Evolutionary conservation across 2,888 invertebrate species (phyloP).

Genomic region (Fragum whitleyi): DNA sequence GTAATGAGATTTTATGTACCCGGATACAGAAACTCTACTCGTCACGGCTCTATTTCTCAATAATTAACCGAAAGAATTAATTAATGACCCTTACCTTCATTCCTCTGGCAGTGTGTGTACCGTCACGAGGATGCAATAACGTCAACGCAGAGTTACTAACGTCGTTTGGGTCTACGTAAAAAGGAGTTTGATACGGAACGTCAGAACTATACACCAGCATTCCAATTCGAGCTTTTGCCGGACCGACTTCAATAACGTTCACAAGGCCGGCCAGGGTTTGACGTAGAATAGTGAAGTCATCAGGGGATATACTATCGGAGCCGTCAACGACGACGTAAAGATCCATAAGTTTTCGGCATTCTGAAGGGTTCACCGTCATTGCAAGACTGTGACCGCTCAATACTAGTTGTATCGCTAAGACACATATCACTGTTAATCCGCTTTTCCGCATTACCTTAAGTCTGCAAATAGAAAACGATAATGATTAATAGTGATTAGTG

Average conservation of each 20-base stretch:
- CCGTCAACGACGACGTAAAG: constrained; percentile 77
- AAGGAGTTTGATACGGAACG: constrained; percentile 44
- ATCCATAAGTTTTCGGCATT: constrained; percentile 73
- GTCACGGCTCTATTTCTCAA: no score
- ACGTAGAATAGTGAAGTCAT: constrained; percentile 67
- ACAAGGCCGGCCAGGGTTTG: constrained; percentile 66
- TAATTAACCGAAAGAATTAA: no score
- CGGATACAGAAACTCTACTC: no score
- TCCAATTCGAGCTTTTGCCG: constrained; percentile 63
- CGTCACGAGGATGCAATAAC: constrained; percentile 62
- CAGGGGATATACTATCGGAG: constrained; percentile 73
- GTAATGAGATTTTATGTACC: no score
- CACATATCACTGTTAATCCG: not conserved
- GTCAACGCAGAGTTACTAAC: constrained; percentile 48
- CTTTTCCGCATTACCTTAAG: not conserved
- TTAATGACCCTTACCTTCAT: constrained; percentile 46
- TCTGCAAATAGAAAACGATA: not conserved
- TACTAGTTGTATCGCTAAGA: constrained; percentile 24
- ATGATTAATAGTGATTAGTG: no score
- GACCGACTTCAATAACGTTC: constrained; percentile 64
- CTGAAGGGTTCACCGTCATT: constrained; percentile 59
- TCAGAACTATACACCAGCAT: constrained; percentile 67
- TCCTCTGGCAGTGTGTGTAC: constrained; percentile 68
- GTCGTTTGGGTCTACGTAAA: constrained; percentile 50
- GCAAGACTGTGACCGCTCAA: constrained; percentile 28